phyloP scores from a whole-genome alignment of 2,888 invertebrate species.

The Ceriagrion tenellum region DNA sequence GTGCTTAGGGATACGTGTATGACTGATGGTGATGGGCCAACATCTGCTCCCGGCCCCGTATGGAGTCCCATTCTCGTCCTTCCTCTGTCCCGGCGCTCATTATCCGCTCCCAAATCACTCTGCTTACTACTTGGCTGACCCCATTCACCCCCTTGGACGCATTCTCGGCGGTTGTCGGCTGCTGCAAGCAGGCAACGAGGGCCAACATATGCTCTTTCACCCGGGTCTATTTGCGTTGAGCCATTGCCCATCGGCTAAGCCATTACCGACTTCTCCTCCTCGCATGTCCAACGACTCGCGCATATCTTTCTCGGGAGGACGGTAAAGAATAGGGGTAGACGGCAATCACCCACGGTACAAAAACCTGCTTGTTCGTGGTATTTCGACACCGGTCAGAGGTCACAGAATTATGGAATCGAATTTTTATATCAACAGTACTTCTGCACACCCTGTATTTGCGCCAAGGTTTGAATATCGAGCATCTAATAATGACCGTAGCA shows the following conservation, averaged over 20 bases:
- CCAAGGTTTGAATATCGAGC: not conserved
- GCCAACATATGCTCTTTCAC: not conserved
- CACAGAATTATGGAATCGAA: not conserved
- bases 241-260: slow-evolving; percentile 42
- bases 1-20: not conserved
- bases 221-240: slow-evolving; percentile 28
- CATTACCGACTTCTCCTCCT: not conserved
- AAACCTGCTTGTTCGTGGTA: not conserved
- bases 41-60: slow-evolving; percentile 23
- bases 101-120: not conserved
- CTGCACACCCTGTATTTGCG: not conserved
- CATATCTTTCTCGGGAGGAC: not conserved
- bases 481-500: not conserved
- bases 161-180: not conserved
- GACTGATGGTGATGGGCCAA: slow-evolving; percentile 41
- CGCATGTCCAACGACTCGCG: not conserved
- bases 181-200: not conserved
- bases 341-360: not conserved
- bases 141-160: not conserved
- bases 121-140: not conserved
- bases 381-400: not conserved
- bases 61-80: not conserved
- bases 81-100: not conserved
- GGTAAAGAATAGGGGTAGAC: not conserved
- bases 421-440: not conserved